Evolutionary conservation across 2,797 vertebrate genomes (phyloP), one percentile per base, ranked within the genome.

Genomic region (Sebastes variabilis): DNA sequence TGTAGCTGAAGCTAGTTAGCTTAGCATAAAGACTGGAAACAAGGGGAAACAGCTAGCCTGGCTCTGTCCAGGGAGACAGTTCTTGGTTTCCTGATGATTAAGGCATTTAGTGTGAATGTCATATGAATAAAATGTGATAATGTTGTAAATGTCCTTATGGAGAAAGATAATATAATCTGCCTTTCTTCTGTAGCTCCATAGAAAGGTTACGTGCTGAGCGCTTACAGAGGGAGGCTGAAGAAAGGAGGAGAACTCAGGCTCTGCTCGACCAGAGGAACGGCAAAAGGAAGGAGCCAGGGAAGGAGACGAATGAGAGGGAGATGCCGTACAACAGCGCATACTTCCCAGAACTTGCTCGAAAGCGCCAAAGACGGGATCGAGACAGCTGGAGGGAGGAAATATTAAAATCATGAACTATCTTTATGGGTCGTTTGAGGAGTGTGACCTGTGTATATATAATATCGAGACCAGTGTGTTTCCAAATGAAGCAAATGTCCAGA

Each of bases 291-390:
- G 93, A 94, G 2, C 62, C 77, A 0, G 92, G 90, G 69, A 79
- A 20, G 34, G 93, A 93, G 64, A 1, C 74, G 0, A 95, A 94
- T 0, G 97, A 98, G 0, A 85, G 97, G 58, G 96, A 96, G 9
- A 88, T 96, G 30, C 95, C 94, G 0, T 98, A 97, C 94, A 97
- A 98, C 93, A 97, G 85, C 1, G 97, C 97, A 52, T 98, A 96
- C 89, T 96, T 97, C 78, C 97, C 97, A 1, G 96, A 97, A 84
- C 92, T 97, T 29, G 97, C 96, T 6, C 92, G 96, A 32, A 96
- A 96, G 71, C 94, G 95, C 34, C 95, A 95, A 55, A 87, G 90
- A 38, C 92, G 94, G 20, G 94, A 96, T 56, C 64, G 85, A 62
- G 94, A 96, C 4, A 94, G 92, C 87, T 95, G 94, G 92, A 93